Base-by-base conservation (phyloP, 2,797 vertebrate species). In the Eptatretus atami region DNA sequence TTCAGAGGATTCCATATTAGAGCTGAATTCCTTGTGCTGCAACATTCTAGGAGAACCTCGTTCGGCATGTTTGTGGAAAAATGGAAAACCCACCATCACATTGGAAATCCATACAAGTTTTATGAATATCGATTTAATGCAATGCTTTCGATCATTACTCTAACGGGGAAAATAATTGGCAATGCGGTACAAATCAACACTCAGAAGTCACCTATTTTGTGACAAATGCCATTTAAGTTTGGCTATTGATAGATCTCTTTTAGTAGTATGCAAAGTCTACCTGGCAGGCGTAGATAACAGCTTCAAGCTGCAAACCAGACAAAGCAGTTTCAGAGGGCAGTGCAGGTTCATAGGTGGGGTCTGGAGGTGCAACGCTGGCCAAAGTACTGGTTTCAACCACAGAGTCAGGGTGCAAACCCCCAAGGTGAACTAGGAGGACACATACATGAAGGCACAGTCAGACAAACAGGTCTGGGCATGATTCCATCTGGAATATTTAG, bases 361-460 rank as follows among this genome's bases (percentile, higher is more conserved):
- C 83, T 1, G 92, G 92, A 1, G 90, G 92, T 9, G 90, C 90
- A 12, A 98, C 88, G 0, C 92, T 98, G 70, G 88, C 95, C 10
- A 98, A 74, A 0, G 92, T 98, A 77, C 84, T 98, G 0, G 92
- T 96, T 73, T 98, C 92, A 64, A 98, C 92, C 67, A 95, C 90
- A 0, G 82, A 82, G 75, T 98, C 92, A 1, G 92, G 92, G 70
- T 98, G 90, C 66, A 84, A 85, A 69, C 78, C 85, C 70, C 92
- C 88, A 52, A 93, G 77, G 69, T 81, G 88, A 69, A 83, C 92
- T 98, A 72, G 2, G 64, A 70, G 1, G n/a, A 65, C 25, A 52
- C 9, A 15, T 15, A 53, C 63, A 53, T 24, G 55, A 24, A 60
- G 55, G 15, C 24, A 24, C 55, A 24, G 55, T 15, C 15, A 61